Evolutionary conservation across 2,888 invertebrate genomes (phyloP), one percentile per base, ranked within the genome.

Genomic region (Pristionchus arcanus): DNA sequence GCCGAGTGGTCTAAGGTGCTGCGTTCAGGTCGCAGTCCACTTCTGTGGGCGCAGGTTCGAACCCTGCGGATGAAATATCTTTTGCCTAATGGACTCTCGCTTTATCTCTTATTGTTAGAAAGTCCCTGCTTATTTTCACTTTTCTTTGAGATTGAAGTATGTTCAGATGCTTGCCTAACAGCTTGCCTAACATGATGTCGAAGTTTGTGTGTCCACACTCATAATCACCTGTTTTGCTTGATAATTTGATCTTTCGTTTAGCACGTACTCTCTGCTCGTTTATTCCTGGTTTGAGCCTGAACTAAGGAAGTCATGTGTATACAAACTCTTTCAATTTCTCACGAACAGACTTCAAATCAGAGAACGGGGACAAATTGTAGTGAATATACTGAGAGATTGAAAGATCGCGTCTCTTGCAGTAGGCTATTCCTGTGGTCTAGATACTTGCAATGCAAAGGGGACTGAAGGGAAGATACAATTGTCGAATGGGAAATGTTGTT

Each of bases 1-100:
- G 94, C 94, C 94, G 94, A 97, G 97, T 97, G 97, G 97, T 97
- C 97, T 97, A 97, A 97, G 97, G 97, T 97, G 97, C 96, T 96
- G 96, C 97, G 96, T 96, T 97, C 97, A 96, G 97, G 97, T 97
- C 96, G 97, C 96, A 97, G 97, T 97, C 97, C 93, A 92, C 93
- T 93, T 92, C 92, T 90, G 92, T 91, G 92, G 91, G 92, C 91
- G 92, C 92, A 92, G 92, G 93, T 93, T 93, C 93, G 92, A 93
- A 93, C 91, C 93, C 92, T 92, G 92, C 92, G 91, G 92, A 91
- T 91, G 91, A 91, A 90, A 91, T 88, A 87, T n/a, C 21, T 84
- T 84, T 84, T 84, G 84, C 59, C 4, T 37, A 28, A 66, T 28
- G 53, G 15, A 53, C 53, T 53, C 53, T 53, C 53, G 7, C 7